phyloP scores from a whole-genome alignment of 2,113 vertebrate genomes.

The Brienomyrus longianalis region DNA sequence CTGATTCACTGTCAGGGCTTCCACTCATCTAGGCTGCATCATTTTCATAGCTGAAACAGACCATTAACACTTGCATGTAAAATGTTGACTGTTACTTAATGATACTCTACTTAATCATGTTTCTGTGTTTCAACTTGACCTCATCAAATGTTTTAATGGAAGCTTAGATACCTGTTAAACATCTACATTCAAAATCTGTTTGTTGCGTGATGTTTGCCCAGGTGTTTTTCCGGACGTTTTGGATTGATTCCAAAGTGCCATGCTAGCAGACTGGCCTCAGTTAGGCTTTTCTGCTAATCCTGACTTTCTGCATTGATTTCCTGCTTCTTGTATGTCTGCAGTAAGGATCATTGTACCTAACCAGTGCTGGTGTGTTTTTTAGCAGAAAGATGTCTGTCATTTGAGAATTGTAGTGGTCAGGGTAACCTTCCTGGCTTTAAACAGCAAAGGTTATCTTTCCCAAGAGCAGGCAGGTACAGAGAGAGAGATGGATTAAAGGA shows the following conservation, averaged over 20 bases:
- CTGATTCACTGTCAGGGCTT: not conserved
- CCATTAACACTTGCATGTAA: not conserved
- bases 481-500: not conserved
- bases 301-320: not conserved
- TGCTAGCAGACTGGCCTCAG: not conserved
- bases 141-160: not conserved
- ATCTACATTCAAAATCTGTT: not conserved
- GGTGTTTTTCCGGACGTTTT: not conserved
- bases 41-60: not conserved
- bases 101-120: not conserved
- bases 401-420: not conserved
- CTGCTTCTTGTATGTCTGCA: not conserved
- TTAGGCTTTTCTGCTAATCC: not conserved
- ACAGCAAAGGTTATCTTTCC: not conserved
- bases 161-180: not conserved
- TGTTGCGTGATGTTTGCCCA: not conserved
- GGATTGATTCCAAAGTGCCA: conserved; percentile 9
- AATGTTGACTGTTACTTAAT: not conserved
- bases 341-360: not conserved
- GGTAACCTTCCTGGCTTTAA: not conserved
- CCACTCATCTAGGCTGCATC: not conserved
- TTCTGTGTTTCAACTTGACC: conserved; percentile 11
- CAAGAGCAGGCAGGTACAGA: not conserved
- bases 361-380: not conserved
- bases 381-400: not conserved